Evolutionary conservation across 2,113 vertebrate species (phyloP), one percentile per base, ranked within the genome.

Genomic region (Bambusicola thoracicus): DNA sequence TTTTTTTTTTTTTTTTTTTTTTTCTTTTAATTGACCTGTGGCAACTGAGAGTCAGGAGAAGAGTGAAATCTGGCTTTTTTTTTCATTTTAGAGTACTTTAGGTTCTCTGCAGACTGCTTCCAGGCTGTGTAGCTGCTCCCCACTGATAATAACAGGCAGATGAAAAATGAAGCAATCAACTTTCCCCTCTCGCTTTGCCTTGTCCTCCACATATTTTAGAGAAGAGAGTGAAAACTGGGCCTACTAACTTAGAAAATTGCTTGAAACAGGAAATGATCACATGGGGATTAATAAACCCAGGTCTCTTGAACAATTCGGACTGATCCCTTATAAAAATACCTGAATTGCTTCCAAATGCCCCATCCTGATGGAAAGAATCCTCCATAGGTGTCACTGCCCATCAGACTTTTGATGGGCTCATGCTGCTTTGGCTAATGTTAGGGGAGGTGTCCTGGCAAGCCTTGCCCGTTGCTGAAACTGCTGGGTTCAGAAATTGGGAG

Each of bases 131-230:
- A 51, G 73, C 92, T 90, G 93, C 69, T 94, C 90, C 43, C 73
- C 46, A 61, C 80, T 0, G 8, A 93, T 76, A 91, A 87, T 73
- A 92, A 73, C n/a, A 77, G 67, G 25, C 93, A 94, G 67, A 79
- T 59, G 58, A 93, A 95, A 87, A 74, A 85, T 85, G 32, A 78
- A 94, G 90, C 85, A 91, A 68, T 81, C 80, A 90, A 90, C 81
- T 74, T 90, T 81, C 22, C 44, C 41, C 19, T 73, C 75, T 88
- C 38, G 62, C 89, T 93, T 81, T 88, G 41, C 41, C 25, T 56
- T 51, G 62, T 90, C 59, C 36, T 86, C 46, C 0, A 1, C 36
- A 5, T 48, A 21, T 81, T 92, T 78, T 56, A 86, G 34, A 46
- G 24, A 74, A 77, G 51, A 85, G 48, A 86, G 81, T 55, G 68